Conservation (phyloP, 2,113 vertebrate genomes). For the Edolisoma coerulescens region DNA sequence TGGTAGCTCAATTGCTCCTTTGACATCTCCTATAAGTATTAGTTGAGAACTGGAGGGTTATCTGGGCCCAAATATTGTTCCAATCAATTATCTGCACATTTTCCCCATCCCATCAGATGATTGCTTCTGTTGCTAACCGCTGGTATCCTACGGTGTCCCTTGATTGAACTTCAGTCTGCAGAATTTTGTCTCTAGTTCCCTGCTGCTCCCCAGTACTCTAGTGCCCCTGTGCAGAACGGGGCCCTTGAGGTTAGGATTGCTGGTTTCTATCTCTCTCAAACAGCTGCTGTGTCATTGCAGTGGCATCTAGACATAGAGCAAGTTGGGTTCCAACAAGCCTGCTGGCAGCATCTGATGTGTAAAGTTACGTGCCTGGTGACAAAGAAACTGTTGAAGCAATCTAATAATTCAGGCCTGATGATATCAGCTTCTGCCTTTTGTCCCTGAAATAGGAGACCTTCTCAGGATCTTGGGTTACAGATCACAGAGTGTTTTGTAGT, state of each 20-base stretch:
- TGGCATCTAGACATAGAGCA: not conserved
- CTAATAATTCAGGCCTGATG: not conserved
- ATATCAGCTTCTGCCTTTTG: not conserved
- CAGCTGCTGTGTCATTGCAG: not conserved
- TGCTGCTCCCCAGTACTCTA: not conserved
- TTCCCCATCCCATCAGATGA: not conserved
- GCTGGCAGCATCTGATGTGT: not conserved
- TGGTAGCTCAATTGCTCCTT: conserved; percentile 25
- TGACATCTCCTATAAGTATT: conserved; percentile 19
- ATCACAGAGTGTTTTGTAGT: not conserved
- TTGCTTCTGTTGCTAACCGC: not conserved
- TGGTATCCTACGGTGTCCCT: not conserved
- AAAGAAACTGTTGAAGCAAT: not conserved
- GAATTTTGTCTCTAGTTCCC: not conserved
- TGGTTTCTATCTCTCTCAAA: not conserved
- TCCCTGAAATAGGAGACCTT: not conserved
- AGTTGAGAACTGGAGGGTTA: conserved; percentile 1
- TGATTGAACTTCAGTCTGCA: not conserved
- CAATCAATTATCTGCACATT: conserved; percentile 10
- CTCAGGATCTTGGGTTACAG: not conserved
- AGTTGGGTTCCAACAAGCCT: not conserved
- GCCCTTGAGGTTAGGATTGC: not conserved
- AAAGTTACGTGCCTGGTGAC: not conserved
- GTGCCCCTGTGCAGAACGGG: not conserved
- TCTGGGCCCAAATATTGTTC: not conserved